These are phyloP conservation scores for Moxostoma hubbsi DNA, from an alignment of 2,797 vertebrate genomes.

Conservation along the genomic window DNA sequence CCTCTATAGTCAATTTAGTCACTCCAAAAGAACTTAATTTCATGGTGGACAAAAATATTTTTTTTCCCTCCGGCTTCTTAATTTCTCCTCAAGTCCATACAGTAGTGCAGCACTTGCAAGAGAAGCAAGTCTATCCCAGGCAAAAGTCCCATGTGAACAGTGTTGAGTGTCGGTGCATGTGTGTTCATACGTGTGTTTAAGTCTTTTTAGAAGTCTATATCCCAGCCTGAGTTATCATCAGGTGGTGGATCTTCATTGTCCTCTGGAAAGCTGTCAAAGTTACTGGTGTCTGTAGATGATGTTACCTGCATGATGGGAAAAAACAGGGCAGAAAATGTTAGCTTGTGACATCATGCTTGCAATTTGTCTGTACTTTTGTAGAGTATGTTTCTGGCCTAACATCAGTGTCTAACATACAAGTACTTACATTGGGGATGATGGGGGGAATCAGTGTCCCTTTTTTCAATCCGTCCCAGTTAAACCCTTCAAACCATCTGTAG, in stretches of 20 bases:
- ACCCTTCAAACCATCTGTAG: constrained; percentile 98
- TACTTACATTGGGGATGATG: constrained; percentile 96
- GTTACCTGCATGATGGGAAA: constrained; percentile 79
- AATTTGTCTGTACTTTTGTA: background rate
- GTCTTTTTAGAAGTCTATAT: constrained; percentile 79
- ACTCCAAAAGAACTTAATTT: constrained; percentile 25
- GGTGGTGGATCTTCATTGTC: constrained; percentile 83
- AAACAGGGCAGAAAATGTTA: background rate
- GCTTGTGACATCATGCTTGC: background rate
- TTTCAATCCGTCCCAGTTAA: constrained; percentile 98
- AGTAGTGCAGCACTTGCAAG: constrained; percentile 24
- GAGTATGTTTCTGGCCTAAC: constrained; percentile 1
- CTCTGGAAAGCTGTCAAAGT: constrained; percentile 84
- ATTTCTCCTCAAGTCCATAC: constrained; percentile 4
- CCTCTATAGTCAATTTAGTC: background rate
- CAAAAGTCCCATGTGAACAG: constrained; percentile 25
- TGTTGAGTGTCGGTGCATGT: constrained; percentile 60
- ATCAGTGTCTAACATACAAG: background rate
- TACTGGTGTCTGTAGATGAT: constrained; percentile 88
- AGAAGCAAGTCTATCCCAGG: constrained; percentile 20
- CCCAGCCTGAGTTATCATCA: constrained; percentile 84
- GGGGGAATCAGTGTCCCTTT: constrained; percentile 97
- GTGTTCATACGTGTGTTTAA: constrained; percentile 71
- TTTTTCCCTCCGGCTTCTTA: background rate
- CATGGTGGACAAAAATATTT: constrained; percentile 3